These are phyloP conservation scores for Dipodomys ordii DNA, from an alignment of 2,113 vertebrate species.

Conservation along the genomic window DNA sequence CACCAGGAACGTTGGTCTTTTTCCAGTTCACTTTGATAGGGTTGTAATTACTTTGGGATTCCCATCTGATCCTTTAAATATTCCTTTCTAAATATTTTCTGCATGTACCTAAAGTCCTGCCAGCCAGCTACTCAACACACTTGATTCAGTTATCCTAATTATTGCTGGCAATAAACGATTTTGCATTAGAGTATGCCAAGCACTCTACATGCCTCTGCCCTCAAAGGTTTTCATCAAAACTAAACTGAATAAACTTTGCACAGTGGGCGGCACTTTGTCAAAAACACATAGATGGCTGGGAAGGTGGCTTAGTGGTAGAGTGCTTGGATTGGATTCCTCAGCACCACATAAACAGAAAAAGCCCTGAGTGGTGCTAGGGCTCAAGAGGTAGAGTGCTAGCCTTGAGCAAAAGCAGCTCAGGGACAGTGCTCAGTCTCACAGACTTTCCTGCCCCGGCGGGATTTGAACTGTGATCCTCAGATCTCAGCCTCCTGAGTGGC, in stretches of 20 bases:
- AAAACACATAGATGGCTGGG: not conserved
- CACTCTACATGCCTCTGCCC: conserved; percentile 8
- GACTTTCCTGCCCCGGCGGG: too few species aligned
- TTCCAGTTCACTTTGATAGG: conserved; percentile 41
- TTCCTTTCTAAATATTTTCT: conserved; percentile 44
- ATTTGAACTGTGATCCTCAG: too few species aligned
- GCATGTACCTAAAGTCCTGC: conserved; percentile 37
- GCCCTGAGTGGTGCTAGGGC: too few species aligned
- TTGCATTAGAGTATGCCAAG: conserved; percentile 16
- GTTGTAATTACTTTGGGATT: not conserved
- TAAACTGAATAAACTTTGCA: conserved; percentile 25
- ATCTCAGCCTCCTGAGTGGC: too few species aligned
- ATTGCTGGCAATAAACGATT: conserved; percentile 57
- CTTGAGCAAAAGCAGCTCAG: too few species aligned
- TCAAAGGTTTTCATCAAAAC: conserved; percentile 35
- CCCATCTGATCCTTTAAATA: conserved; percentile 33
- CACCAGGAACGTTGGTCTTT: not conserved
- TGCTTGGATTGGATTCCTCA: too few species aligned
- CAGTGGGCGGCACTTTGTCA: conserved; percentile 8
- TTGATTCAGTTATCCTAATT: conserved; percentile 37
- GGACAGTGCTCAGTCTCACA: too few species aligned
- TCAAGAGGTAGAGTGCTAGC: too few species aligned
- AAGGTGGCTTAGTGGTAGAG: too few species aligned
- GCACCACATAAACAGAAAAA: too few species aligned
- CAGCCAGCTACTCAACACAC: conserved; percentile 40